These are phyloP conservation scores for Corythaeola cristata DNA, from an alignment of 2,113 vertebrate genomes.

Conservation along the genomic window DNA sequence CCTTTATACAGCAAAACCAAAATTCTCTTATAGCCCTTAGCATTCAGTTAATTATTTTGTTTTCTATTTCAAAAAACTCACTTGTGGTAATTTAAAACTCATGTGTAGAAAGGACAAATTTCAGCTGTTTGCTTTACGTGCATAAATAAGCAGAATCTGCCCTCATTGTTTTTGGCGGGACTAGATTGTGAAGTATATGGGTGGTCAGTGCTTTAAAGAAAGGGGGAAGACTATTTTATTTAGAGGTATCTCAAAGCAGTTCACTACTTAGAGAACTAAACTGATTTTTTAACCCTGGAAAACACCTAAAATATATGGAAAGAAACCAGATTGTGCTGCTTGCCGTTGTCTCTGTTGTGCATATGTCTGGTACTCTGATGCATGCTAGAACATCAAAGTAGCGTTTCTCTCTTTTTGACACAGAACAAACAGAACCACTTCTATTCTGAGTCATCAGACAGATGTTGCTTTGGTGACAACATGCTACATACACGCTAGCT, in stretches of 20 bases:
- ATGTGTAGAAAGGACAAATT: background rate
- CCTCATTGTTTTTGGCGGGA: background rate
- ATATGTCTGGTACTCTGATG: background rate
- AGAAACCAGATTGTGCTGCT: background rate
- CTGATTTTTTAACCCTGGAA: background rate
- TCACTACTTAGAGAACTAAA: background rate
- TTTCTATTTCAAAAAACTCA: background rate
- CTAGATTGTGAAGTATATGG: background rate
- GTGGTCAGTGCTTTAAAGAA: background rate
- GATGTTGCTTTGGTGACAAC: slow-evolving; percentile 52
- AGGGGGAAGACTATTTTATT: background rate
- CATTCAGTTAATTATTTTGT: background rate
- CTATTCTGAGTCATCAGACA: slow-evolving; percentile 37
- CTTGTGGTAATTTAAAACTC: slow-evolving; percentile 15
- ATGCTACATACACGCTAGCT: background rate
- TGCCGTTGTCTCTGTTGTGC: background rate
- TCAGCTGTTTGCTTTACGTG: background rate
- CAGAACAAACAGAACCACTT: slow-evolving; percentile 41
- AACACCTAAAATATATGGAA: background rate
- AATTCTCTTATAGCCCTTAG: background rate
- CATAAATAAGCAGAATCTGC: background rate
- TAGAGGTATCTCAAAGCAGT: background rate
- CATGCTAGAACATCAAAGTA: slow-evolving; percentile 32
- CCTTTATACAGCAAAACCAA: background rate
- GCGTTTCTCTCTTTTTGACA: background rate